Evolutionary conservation across 2,113 vertebrate genomes (phyloP).

Genomic region (Colistium nudipinnis): DNA sequence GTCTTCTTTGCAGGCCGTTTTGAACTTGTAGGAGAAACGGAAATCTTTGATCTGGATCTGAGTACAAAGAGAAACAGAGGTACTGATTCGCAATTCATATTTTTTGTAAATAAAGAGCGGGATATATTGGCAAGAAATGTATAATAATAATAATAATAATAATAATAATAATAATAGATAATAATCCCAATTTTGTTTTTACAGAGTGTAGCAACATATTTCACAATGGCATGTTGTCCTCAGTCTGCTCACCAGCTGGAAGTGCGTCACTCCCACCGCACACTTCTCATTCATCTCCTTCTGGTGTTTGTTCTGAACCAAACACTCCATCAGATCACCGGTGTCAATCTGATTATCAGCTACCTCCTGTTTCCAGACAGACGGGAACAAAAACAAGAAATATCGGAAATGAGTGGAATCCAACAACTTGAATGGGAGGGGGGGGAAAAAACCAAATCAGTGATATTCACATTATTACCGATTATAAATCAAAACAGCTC

Average conservation of each 20-base stretch:
- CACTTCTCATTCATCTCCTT: slow-evolving; percentile 99
- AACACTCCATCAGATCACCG: slow-evolving; percentile 95
- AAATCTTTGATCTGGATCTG: slow-evolving; percentile 98
- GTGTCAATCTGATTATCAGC: slow-evolving; percentile 97
- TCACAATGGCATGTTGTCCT: no score
- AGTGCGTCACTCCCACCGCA: slow-evolving; percentile 93
- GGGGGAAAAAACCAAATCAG: no score
- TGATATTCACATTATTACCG: no score
- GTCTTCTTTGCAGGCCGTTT: slow-evolving; percentile 98
- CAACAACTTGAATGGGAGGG: no score
- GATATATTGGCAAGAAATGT: no score
- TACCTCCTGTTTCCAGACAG: slow-evolving; percentile 85
- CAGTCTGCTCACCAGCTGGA: slow-evolving; percentile 91
- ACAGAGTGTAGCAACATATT: background rate
- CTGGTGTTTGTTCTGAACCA: slow-evolving; percentile 96
- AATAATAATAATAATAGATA: no score
- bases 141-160: no score
- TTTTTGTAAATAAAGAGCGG: no score
- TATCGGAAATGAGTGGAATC: no score
- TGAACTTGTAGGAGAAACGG: slow-evolving; percentile 97
- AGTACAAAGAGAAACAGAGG: background rate
- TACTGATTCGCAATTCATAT: no score
- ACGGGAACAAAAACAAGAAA: background rate
- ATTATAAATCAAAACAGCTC: no score
- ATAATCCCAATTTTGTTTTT: no score